Evolutionary conservation across 2,797 vertebrate genomes (phyloP), one percentile per base, ranked within the genome.

Genomic region (Megaceryle alcyon): DNA sequence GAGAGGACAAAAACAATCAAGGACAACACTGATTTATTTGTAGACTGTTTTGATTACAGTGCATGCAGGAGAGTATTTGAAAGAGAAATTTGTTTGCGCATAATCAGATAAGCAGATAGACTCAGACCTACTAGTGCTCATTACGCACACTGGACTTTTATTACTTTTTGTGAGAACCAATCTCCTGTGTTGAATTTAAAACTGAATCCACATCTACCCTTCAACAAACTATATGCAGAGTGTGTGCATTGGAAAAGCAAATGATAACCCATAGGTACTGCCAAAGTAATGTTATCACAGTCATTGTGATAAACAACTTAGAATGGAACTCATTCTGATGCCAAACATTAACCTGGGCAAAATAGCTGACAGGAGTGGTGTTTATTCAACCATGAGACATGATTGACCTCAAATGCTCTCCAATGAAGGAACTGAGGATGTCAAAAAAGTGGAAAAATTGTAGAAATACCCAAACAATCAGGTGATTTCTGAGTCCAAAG

Each of bases 1-100:
- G 85, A 78, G 60, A 94, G 80, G 90, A 94, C 94, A 96, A 91
- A 94, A 94, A 28, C 88, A 84, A 92, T 90, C 92, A 96, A 96
- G 90, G 89, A 75, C 90, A 96, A 79, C 3, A 11, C 64, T 81
- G 87, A 94, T 94, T 95, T 96, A 90, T 92, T 90, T 97, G 88
- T 92, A 83, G 76, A 48, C 54, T 95, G 59, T 68, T 93, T 95
- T 92, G 95, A 94, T 94, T 96, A 86, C 57, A 88, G 60, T 64
- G 87, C 64, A 63, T 51, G 54, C 65, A 82, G 87, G 54, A 79
- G 46, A 63, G 37, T 86, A 49, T 97, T 82, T 91, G 90, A 96
- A 93, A 94, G 88, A 95, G 88, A 94, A 97, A 89, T 92, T 92
- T 93, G 43, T 80, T 95, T 93, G 64, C 84, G 73, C 65, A 41